Evolutionary conservation across 2,888 invertebrate genomes (phyloP), one percentile per base, ranked within the genome.

Genomic region (Seladonia tumulorum): DNA sequence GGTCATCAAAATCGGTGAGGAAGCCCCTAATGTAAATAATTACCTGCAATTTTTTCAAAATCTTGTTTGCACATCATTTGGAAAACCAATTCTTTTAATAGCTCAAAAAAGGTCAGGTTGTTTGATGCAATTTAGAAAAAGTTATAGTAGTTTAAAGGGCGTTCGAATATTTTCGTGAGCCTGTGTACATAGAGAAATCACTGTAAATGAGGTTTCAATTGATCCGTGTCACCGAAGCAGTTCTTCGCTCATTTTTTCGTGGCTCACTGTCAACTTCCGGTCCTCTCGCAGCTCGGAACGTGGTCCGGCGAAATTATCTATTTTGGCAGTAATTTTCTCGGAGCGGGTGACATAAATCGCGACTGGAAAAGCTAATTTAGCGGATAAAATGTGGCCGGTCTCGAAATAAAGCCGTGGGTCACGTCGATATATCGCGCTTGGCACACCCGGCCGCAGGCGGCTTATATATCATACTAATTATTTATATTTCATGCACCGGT

Each of bases 391-490:
- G 92, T 91, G 88, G 90, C 89, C 87, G 90, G 85, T 88, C 90
- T 89, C 90, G 91, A 92, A 93, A 93, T 93, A 94, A 94, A 93
- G 92, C 93, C 89, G 89, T 88, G 89, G 90, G 89, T 91, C 88
- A 89, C 88, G 90, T 93, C 92, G 90, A 93, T 93, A 91, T 92
- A 92, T 89, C 89, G 90, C 70, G 89, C 85, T 72, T 83, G 86
- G 85, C 88, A 70, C 83, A 86, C 86, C 88, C 89, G 80, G 87
- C 89, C 89, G 85, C 87, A 89, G 89, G 83, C 90, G 86, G 91
- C 89, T 92, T 93, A 91, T 92, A 91, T 89, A 91, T 93, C 92
- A 92, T 89, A 87, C 92, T 94, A 94, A 94, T 94, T 93, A 94
- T 94, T 94, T 93, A 93, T 93, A 93, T 93, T 93, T 93, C 92